phyloP scores from a whole-genome alignment of 2,113 vertebrate species.

The Cyprinus carpio region DNA sequence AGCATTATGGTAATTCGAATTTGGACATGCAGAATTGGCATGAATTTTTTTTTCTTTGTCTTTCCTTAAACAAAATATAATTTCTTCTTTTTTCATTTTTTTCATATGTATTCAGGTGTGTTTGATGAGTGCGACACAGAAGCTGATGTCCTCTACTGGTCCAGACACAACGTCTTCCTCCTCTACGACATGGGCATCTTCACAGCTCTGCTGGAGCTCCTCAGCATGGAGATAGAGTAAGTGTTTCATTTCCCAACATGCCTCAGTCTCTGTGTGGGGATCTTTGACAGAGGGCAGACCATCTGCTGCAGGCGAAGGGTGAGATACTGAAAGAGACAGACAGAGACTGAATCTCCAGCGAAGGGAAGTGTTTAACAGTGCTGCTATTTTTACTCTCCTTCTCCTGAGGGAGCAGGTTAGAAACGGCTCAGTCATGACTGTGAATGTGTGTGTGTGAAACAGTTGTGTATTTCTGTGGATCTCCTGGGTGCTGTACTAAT shows the following conservation, averaged over 20 bases:
- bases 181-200: slow-evolving; percentile 95
- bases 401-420: slow-evolving; percentile 43
- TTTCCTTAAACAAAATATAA: too few relatives aligned
- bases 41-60: background rate
- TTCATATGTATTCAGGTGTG: slow-evolving; percentile 73
- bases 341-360: background rate
- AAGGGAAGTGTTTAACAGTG: slow-evolving; percentile 15
- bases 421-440: slow-evolving; percentile 50
- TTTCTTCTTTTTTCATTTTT: background rate
- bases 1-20: too few relatives aligned
- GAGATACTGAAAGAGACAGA: slow-evolving; percentile 22
- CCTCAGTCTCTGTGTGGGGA: background rate
- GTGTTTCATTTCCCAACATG: slow-evolving; percentile 50
- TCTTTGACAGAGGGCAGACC: background rate
- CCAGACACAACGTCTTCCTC: slow-evolving; percentile 92
- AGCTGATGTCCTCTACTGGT: slow-evolving; percentile 87
- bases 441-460: slow-evolving; percentile 15
- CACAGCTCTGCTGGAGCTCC: slow-evolving; percentile 91
- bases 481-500: background rate
- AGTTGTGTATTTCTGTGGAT: slow-evolving; percentile 19
- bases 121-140: slow-evolving; percentile 91
- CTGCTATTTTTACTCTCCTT: slow-evolving; percentile 50
- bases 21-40: background rate
- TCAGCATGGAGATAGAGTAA: slow-evolving; percentile 98
- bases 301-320: background rate